Conservation (phyloP, 1,140 invertebrate species). For the Dendrolimus punctatus region DNA sequence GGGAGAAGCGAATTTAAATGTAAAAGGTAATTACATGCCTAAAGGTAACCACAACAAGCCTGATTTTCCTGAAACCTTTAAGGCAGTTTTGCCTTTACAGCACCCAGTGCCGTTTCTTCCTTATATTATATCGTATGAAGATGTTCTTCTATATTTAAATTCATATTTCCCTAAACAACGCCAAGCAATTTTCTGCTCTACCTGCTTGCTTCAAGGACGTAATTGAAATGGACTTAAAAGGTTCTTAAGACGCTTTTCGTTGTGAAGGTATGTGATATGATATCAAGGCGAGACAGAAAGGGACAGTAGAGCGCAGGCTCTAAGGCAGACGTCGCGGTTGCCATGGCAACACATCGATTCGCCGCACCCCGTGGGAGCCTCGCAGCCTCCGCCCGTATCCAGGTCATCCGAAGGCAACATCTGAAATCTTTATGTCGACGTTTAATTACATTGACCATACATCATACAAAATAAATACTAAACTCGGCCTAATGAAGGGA, state of each 20-base stretch:
- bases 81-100: slow-evolving; percentile 53
- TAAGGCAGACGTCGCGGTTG: slow-evolving; percentile 69
- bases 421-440: slow-evolving; percentile 25
- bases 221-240: slow-evolving; percentile 1
- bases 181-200: slow-evolving; percentile 16
- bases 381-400: slow-evolving; percentile 57
- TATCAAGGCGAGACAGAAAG: slow-evolving; percentile 59
- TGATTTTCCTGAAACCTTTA: slow-evolving; percentile 18
- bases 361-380: slow-evolving; percentile 33
- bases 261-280: slow-evolving; percentile 44
- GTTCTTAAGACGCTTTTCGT: slow-evolving; percentile 13
- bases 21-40: slow-evolving; percentile 14
- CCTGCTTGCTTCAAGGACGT: not conserved
- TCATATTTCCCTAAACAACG: slow-evolving; percentile 2
- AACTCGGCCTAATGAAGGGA: too few species aligned
- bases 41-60: slow-evolving; percentile 18
- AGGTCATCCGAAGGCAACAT: slow-evolving; percentile 53
- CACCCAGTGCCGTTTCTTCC: slow-evolving; percentile 53
- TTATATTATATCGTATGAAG: slow-evolving; percentile 58
- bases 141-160: slow-evolving; percentile 18
- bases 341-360: slow-evolving; percentile 67
- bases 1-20: slow-evolving; percentile 10
- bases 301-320: slow-evolving; percentile 68
- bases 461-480: too few species aligned
- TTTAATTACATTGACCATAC: slow-evolving; percentile 19